Base-by-base conservation (phyloP, 2,888 invertebrate genomes). In the Pomacea canaliculata region DNA sequence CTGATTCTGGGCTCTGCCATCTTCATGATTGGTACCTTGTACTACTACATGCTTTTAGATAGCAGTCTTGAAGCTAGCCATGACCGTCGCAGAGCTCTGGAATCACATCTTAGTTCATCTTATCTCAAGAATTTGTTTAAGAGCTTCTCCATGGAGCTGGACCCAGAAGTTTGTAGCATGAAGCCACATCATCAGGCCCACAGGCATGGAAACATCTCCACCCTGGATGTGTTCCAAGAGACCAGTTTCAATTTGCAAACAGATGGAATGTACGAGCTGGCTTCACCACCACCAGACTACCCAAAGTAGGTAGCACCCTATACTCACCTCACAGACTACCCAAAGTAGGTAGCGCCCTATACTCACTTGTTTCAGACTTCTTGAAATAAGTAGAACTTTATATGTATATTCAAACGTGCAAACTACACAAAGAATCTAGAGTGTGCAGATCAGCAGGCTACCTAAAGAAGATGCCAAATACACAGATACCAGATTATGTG, bases 181-280 rank as follows among this genome's bases (percentile, higher is more conserved):
- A 46, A 65, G 12, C 75, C 73, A 5, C 37, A 23, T 59, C 18
- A 37, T 19, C 66, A 56, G 18, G 73, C 69, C 62, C 49, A 76
- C 56, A 27, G 80, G 73, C 74, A 66, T 46, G 68, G 81, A 7
- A 83, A 85, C 63, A 82, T 88, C 65, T 84, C 84, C 13, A 85
- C 86, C 49, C 72, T 82, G 27, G 81, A 85, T 73, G 78, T 88
- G 68, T 82, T 79, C 66, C 80, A 81, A 19, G 81, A 82, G 62
- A 82, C 85, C 18, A 82, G 83, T 66, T 87, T 83, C 76, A 83
- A 84, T 46, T 70, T 84, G 19, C 81, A 82, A 69, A 81, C 82
- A 27, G 86, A 86, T 76, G 86, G 86, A 60, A 83, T 85, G 66
- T 88, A 87, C 73, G 82, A 83, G 75, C 78, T 88, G 75, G 85